Percentiles rank a stretch among this genome's conserved stretches.
Evolutionary conservation across 2,113 vertebrate genomes (phyloP).

Genomic region (Dissostichus mawsoni): DNA sequence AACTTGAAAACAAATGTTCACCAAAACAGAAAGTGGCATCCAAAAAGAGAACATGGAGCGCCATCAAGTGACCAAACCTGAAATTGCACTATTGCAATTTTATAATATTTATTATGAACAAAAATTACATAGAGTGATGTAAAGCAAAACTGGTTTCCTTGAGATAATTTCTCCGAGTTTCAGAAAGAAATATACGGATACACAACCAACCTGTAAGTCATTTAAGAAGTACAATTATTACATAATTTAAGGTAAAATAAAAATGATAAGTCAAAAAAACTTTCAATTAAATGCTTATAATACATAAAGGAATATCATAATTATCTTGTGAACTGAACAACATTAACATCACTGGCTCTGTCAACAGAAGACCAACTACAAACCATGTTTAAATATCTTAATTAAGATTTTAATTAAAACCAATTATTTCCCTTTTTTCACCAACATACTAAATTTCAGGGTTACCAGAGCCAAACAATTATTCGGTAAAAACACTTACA

Average conservation of each 20-base stretch:
- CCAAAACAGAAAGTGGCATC: not conserved
- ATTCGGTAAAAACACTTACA: no score
- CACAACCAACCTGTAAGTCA: not conserved
- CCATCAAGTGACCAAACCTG: conserved; percentile 60
- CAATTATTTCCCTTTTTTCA: not conserved
- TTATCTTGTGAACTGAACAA: not conserved
- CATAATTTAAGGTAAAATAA: not conserved
- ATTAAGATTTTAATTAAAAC: conserved; percentile 4
- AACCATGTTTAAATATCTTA: not conserved
- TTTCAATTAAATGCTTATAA: not conserved
- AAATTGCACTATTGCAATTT: conserved; percentile 33
- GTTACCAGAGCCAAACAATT: no score
- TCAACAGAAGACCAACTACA: not conserved
- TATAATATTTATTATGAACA: not conserved
- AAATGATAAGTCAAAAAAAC: conserved; percentile 3
- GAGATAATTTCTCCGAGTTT: not conserved
- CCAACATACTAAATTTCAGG: not conserved
- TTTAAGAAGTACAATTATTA: not conserved
- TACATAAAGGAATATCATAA: not conserved
- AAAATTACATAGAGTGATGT: conserved; percentile 2
- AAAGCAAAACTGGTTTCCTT: not conserved
- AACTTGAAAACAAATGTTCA: not conserved
- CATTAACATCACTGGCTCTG: not conserved
- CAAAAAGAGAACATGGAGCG: conserved; percentile 36
- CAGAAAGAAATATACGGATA: not conserved